Evolutionary conservation across 2,797 vertebrate genomes (phyloP), one percentile per base, ranked within the genome.

Genomic region (Phrynocephalus guinanensis): DNA sequence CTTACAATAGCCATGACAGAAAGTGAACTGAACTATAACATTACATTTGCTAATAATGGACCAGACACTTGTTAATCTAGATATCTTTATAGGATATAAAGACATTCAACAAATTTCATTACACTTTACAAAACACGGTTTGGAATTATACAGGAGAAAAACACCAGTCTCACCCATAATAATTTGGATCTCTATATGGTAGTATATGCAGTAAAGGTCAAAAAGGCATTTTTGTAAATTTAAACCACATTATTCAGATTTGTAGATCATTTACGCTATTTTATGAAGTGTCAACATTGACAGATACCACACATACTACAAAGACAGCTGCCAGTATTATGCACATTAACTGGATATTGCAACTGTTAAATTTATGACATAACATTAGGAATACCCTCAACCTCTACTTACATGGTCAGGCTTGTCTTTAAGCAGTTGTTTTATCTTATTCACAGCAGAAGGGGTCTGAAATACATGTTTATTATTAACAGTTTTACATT

Each of bases 361-460:
- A 8, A 78, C 15, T 80, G n/a, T 76, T 26, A 68, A 79, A 2
- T 26, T 79, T 1, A 0, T 6, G n/a, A 44, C 22, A 48, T 2
- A 66, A 11, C 3, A 11, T 63, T 38, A 79, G 16, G 63, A 56
- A 83, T 78, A 63, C 7, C 0, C 44, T 33, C 3, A 26, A 38
- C 24, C 68, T 75, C 86, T 94, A 98, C 99, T 98, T 95, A 99
- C 99, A 91, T 98, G 98, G 91, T 98, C 98, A 56, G 98, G 98
- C 90, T 98, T 98, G 89, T 98, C 96, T 93, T 98, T 96, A 93
- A 99, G 96, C 92, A 99, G 96, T 6, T 95, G 91, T 88, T 97
- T 98, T 95, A 99, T 97, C 96, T 98, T 98, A 95, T 95, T 97
- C 88, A 99, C 98, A 92, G 99, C 99, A 83, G 98, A 96, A 15